Conservation (phyloP, 2,113 vertebrate genomes). For the Halcyon malimbica region DNA sequence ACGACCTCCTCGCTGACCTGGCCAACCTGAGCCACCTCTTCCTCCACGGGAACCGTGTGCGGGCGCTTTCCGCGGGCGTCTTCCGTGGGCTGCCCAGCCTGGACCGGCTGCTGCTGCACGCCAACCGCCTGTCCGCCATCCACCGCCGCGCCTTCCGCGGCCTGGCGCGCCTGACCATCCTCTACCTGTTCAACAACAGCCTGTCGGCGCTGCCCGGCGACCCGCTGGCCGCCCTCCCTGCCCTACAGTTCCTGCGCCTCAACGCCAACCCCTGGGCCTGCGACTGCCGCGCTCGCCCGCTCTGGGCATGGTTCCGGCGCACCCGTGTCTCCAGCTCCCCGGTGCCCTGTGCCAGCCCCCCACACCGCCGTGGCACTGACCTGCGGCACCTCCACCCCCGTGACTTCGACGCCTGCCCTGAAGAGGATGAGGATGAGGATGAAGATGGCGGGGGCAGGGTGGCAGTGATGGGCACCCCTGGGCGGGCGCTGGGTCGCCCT, state of each 20-base stretch:
- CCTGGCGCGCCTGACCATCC: slow-evolving; percentile 91
- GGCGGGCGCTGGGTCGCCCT: slow-evolving; percentile 49
- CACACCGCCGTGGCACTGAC: slow-evolving; percentile 84
- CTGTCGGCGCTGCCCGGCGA: slow-evolving; percentile 89
- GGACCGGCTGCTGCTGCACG: slow-evolving; percentile 93
- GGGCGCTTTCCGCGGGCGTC: slow-evolving; percentile 87
- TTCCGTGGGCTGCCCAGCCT: slow-evolving; percentile 91
- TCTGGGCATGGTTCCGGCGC: slow-evolving; percentile 93
- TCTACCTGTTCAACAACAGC: slow-evolving; percentile 97
- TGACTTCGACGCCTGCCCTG: slow-evolving; percentile 79
- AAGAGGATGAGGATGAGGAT: slow-evolving; percentile 78
- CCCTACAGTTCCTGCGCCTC: slow-evolving; percentile 95
- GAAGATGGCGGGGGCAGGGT: slow-evolving; percentile 78
- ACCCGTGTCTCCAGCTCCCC: slow-evolving; percentile 91
- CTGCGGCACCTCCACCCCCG: slow-evolving; percentile 86
- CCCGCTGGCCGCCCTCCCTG: slow-evolving; percentile 82
- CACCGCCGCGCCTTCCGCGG: slow-evolving; percentile 89
- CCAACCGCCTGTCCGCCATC: slow-evolving; percentile 89
- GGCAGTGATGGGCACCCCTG: slow-evolving; percentile 58
- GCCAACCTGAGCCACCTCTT: slow-evolving; percentile 96
- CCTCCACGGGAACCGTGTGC: slow-evolving; percentile 93
- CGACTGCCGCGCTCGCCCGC: slow-evolving; percentile 89
- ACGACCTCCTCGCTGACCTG: slow-evolving; percentile 93
- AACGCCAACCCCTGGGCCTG: slow-evolving; percentile 96
- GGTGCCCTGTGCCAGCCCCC: slow-evolving; percentile 84